phyloP scores from a whole-genome alignment of 2,888 invertebrate genomes.

The Drosophila fungiperda region DNA sequence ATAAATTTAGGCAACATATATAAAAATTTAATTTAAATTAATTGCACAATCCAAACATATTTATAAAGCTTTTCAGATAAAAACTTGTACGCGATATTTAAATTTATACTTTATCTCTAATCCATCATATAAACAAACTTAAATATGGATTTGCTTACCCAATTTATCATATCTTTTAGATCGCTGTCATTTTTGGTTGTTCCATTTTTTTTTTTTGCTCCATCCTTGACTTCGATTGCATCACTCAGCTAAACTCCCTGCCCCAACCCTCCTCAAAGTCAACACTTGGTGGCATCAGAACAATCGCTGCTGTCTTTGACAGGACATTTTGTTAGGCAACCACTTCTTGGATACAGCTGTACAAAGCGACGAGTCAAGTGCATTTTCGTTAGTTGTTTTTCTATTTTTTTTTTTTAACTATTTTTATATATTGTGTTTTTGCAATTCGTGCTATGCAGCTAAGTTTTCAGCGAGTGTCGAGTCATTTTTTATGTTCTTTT shows the following conservation, averaged over 20 bases:
- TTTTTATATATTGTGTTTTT: conserved; percentile 12
- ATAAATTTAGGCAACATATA: background rate
- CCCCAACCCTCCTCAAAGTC: background rate
- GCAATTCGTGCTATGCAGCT: conserved; percentile 65
- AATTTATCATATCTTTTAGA: background rate
- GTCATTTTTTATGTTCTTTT: conserved; percentile 15
- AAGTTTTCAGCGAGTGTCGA: conserved; percentile 31
- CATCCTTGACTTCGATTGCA: conserved; percentile 22
- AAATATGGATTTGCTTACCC: no score
- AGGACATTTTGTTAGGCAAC: conserved; percentile 32
- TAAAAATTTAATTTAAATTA: background rate
- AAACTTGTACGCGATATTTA: background rate
- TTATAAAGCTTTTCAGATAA: background rate
- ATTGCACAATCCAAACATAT: background rate
- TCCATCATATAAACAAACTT: background rate
- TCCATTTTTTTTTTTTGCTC: background rate
- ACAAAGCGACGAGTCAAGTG: conserved; percentile 47
- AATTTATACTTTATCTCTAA: background rate
- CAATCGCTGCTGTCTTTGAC: conserved; percentile 44
- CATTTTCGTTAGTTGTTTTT: conserved; percentile 38
- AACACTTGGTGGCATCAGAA: conserved; percentile 27
- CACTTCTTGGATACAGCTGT: conserved; percentile 17
- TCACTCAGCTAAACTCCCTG: background rate
- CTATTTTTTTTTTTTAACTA: conserved; percentile 18
- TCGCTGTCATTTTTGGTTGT: background rate